Evolutionary conservation across 2,797 vertebrate species (phyloP), one percentile per base, ranked within the genome.

Genomic region (Denticeps clupeoides): DNA sequence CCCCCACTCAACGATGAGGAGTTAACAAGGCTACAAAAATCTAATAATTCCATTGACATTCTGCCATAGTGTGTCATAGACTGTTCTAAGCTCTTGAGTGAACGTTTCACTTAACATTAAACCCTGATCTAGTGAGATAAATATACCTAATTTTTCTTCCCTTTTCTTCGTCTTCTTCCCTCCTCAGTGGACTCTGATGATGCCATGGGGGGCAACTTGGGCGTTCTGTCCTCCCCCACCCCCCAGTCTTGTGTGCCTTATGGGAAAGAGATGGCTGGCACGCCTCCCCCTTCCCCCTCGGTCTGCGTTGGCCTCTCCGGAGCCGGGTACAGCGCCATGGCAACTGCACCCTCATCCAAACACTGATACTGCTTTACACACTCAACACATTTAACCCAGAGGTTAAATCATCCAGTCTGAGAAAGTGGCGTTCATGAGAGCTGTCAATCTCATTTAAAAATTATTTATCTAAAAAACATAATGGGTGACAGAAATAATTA

Each of bases 111-210:
- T n/a, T n/a, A n/a, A n/a, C n/a, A n/a, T n/a, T n/a, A n/a, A n/a
- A n/a, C n/a, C n/a, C n/a, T n/a, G n/a, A n/a, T n/a, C n/a, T n/a
- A n/a, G n/a, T n/a, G n/a, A n/a, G n/a, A n/a, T n/a, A n/a, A n/a
- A n/a, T n/a, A n/a, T 12, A n/a, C 2, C 29, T 3, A 7, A 10
- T 24, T 3, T 3, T 13, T 37, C 3, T 33, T n/a, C 47, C 10
- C 7, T 26, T 28, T 16, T 21, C 19, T 6, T 18, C 3, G 11
- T 41, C 24, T 7, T 1, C 28, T 28, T 52, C 35, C 41, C 18
- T 19, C 26, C 9, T 1, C 64, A 93, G 89, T 91, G 74, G 89
- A 93, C 58, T 93, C 89, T 0, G 89, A 93, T 47, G 90, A 93
- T 33, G 87, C 85, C 1, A 79, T 85, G 48, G 78, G 77, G 28